Conservation (phyloP, 1,140 invertebrate species). For the Anadara kagoshimensis region DNA sequence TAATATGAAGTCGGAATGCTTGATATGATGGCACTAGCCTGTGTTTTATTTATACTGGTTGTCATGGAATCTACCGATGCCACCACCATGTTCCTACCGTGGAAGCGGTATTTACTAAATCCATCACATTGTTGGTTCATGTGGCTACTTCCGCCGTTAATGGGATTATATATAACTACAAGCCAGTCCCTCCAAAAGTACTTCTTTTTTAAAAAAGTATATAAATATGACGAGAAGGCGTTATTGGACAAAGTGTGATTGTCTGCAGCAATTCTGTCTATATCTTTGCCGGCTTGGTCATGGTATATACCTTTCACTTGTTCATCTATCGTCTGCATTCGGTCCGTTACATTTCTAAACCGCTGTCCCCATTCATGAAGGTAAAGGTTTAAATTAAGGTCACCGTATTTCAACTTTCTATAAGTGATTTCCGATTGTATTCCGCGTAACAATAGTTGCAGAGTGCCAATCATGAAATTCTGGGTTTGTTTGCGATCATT, state of each 20-base stretch:
- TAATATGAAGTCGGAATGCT: not conserved
- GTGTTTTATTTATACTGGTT: not conserved
- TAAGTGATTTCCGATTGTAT: not conserved
- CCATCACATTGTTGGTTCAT: constrained; percentile 2
- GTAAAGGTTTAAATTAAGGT: not conserved
- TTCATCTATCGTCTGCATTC: not conserved
- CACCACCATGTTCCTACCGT: constrained; percentile 2
- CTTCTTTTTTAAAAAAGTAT: not conserved
- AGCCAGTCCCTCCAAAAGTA: constrained; percentile 19
- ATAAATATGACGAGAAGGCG: not conserved
- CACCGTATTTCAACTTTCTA: not conserved
- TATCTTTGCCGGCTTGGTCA: constrained; percentile 5
- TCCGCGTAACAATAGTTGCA: not conserved
- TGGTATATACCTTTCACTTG: not conserved
- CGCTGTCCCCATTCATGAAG: not conserved
- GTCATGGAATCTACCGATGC: not conserved
- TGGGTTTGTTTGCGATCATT: not conserved
- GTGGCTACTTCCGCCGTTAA: not conserved
- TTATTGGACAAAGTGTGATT: not conserved
- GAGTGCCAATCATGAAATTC: not conserved
- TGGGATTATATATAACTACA: constrained; percentile 14
- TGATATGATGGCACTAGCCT: not conserved
- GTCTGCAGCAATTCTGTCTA: not conserved
- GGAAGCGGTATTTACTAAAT: not conserved
- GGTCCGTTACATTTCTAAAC: not conserved